Conservation (phyloP, 2,797 vertebrate genomes). For the Danio kyathit region DNA sequence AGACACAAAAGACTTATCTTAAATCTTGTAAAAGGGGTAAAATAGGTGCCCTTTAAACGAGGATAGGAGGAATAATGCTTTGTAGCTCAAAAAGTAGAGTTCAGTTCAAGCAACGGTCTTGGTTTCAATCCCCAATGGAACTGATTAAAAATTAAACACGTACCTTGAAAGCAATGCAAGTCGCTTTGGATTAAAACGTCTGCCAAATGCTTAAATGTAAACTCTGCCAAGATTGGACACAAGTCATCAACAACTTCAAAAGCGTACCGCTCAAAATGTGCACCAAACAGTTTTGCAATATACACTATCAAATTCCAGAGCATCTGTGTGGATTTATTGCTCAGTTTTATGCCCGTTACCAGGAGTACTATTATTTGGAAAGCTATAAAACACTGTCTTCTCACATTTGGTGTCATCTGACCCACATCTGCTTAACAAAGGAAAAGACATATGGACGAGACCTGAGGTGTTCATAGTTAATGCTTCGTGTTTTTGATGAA, state of each 20-base stretch:
- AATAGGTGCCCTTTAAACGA: too few relatives aligned
- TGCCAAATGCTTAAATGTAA: too few relatives aligned
- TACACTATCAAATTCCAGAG: background rate
- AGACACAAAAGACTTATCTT: too few relatives aligned
- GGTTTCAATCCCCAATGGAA: too few relatives aligned
- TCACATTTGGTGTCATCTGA: background rate
- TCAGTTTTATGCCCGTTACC: background rate
- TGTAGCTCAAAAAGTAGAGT: too few relatives aligned
- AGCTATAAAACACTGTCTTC: conserved; percentile 9
- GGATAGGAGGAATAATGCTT: background rate
- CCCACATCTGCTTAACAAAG: conserved; percentile 14
- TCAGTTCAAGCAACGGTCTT: too few relatives aligned
- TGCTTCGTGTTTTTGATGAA: conserved; percentile 32
- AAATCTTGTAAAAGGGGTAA: too few relatives aligned
- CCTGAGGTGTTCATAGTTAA: conserved; percentile 4
- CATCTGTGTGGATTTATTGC: background rate
- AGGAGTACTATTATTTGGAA: background rate
- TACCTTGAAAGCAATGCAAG: too few relatives aligned
- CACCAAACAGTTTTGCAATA: conserved; percentile 4
- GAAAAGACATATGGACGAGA: background rate
- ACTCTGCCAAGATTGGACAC: background rate
- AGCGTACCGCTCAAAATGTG: background rate
- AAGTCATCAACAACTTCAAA: background rate
- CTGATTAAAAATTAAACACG: too few relatives aligned
- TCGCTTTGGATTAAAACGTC: too few relatives aligned